These are phyloP conservation scores for Andrena praecox DNA, from an alignment of 2,888 invertebrate species.

Conservation along the genomic window DNA sequence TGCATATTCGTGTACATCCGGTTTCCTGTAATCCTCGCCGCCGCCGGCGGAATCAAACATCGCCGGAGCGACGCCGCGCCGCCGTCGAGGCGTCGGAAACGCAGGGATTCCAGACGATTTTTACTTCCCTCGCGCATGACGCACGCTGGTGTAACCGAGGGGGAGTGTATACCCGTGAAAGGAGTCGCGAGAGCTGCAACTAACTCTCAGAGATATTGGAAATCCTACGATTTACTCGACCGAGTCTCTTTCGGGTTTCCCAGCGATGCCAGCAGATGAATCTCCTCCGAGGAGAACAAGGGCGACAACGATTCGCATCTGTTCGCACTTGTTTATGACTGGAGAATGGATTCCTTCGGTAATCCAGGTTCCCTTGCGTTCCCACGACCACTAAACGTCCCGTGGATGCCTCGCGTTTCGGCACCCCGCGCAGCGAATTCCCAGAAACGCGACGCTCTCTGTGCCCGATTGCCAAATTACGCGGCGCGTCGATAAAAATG, in stretches of 20 bases:
- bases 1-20: conserved; percentile 3
- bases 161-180: conserved; percentile 4
- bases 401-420: not conserved
- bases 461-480: conserved; percentile 41
- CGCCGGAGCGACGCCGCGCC: not conserved
- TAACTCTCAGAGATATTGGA: not conserved
- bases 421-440: not conserved
- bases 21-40: conserved; percentile 24
- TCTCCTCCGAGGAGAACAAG: too few relatives aligned
- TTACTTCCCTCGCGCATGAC: not conserved
- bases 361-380: too few relatives aligned
- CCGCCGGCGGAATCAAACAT: conserved; percentile 23
- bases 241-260: too few relatives aligned
- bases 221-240: not conserved
- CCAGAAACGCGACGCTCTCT: conserved; percentile 11
- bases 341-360: too few relatives aligned
- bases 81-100: conserved; percentile 2
- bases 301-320: too few relatives aligned
- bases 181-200: not conserved
- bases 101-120: conserved; percentile 7
- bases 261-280: too few relatives aligned
- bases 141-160: not conserved
- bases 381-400: not conserved
- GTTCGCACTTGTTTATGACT: too few relatives aligned
- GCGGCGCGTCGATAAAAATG: conserved; percentile 42